phyloP scores from a whole-genome alignment of 2,113 vertebrate species.

The Neolamprologus ventralis region DNA sequence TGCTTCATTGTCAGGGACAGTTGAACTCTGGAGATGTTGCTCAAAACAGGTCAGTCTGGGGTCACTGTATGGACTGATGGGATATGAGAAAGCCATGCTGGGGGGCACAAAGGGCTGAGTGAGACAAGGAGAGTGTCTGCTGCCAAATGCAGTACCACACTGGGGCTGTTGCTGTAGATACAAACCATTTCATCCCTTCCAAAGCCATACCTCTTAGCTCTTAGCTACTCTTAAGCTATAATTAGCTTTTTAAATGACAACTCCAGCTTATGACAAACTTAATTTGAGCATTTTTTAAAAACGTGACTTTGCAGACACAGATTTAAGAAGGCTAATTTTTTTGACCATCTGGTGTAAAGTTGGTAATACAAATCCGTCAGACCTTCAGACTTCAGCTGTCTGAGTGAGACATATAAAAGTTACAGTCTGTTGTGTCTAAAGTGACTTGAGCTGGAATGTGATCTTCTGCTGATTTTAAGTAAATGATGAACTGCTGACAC shows the following conservation, averaged over 20 bases:
- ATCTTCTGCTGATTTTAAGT: neutral
- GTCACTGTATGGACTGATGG: constrained; percentile 77
- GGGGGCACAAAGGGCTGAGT: neutral
- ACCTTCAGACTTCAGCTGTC: neutral
- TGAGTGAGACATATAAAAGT: neutral
- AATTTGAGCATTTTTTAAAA: neutral
- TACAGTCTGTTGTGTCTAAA: neutral
- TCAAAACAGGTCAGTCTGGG: constrained; percentile 84
- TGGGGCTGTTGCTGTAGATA: neutral
- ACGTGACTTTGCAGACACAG: neutral
- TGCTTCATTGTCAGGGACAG: constrained; percentile 86
- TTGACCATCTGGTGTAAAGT: neutral
- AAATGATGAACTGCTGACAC: neutral
- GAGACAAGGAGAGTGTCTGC: neutral
- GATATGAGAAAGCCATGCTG: constrained; percentile 34
- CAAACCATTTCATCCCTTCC: neutral
- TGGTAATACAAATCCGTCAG: neutral
- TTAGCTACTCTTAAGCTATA: no score
- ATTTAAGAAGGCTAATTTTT: neutral
- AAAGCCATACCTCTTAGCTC: neutral
- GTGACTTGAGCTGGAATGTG: neutral
- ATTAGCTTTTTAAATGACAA: neutral
- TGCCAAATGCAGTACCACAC: neutral
- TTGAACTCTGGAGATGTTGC: constrained; percentile 85
- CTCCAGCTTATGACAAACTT: neutral